Conservation (phyloP, 2,113 vertebrate species). For the Chrysemys picta region DNA sequence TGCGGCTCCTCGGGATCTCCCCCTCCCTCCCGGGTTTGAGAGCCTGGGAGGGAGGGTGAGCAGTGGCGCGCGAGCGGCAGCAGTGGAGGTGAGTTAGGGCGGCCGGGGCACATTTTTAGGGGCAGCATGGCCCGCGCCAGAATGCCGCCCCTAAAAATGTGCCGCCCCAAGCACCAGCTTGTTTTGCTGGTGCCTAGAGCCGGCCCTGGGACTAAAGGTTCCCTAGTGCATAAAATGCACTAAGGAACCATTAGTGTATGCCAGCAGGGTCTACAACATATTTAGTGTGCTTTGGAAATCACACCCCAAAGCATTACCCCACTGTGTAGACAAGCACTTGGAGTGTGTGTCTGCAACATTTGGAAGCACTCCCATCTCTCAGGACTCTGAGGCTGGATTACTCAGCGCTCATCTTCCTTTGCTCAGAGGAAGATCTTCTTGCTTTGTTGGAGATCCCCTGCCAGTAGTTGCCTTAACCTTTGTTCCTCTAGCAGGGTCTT, state of each 20-base stretch:
- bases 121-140: too few species aligned
- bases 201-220: neutral
- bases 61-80: too few species aligned
- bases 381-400: neutral
- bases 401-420: neutral
- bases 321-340: neutral
- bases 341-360: neutral
- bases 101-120: too few species aligned
- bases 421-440: neutral
- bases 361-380: neutral
- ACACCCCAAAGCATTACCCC: neutral
- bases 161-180: too few species aligned
- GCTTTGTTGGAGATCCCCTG: neutral
- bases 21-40: too few species aligned
- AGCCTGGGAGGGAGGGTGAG: too few species aligned
- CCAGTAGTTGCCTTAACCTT: neutral
- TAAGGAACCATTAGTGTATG: neutral
- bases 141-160: too few species aligned
- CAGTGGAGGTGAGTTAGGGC: too few species aligned
- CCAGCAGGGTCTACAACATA: neutral
- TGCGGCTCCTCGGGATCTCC: too few species aligned
- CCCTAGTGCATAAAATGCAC: neutral
- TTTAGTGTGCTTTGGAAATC: neutral
- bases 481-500: neutral
- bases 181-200: too few species aligned